Evolutionary conservation across 2,888 invertebrate genomes (phyloP).

Genomic region (Mechanitis messenoides): DNA sequence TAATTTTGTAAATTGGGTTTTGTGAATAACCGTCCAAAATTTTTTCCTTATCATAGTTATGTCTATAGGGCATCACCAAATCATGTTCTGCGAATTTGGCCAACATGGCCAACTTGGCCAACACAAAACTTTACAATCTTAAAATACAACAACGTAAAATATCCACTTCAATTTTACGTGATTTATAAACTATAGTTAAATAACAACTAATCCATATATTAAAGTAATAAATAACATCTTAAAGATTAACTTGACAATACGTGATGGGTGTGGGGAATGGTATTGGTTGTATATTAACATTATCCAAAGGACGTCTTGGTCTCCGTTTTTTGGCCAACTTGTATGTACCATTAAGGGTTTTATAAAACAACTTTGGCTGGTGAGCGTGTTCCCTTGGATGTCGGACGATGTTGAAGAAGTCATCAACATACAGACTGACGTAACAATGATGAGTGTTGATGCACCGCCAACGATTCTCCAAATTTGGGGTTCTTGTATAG

Average conservation of each 20-base stretch:
- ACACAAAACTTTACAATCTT: too few relatives aligned
- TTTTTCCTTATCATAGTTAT: too few relatives aligned
- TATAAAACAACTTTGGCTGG: constrained; percentile 19
- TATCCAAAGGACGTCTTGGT: not conserved
- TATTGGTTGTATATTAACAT: constrained; percentile 7
- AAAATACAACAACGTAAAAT: too few relatives aligned
- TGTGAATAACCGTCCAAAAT: too few relatives aligned
- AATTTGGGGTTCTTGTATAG: constrained; percentile 46
- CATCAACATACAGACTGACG: constrained; percentile 32
- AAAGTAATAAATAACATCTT: not conserved
- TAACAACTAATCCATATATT: not conserved
- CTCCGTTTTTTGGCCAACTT: constrained; percentile 15
- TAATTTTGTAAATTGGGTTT: too few relatives aligned
- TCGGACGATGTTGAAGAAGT: constrained; percentile 19
- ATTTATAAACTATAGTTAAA: constrained; percentile 1
- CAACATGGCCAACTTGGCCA: too few relatives aligned
- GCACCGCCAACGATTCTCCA: constrained; percentile 42
- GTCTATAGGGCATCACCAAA: too few relatives aligned
- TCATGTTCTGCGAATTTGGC: too few relatives aligned
- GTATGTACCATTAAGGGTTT: constrained; percentile 20
- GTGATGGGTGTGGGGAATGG: constrained; percentile 3
- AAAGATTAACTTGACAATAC: not conserved
- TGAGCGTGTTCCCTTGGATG: constrained; percentile 22
- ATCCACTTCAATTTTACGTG: too few relatives aligned
- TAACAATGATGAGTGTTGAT: constrained; percentile 43